Conservation (phyloP, 2,888 invertebrate species). For the Lithosia quadra region DNA sequence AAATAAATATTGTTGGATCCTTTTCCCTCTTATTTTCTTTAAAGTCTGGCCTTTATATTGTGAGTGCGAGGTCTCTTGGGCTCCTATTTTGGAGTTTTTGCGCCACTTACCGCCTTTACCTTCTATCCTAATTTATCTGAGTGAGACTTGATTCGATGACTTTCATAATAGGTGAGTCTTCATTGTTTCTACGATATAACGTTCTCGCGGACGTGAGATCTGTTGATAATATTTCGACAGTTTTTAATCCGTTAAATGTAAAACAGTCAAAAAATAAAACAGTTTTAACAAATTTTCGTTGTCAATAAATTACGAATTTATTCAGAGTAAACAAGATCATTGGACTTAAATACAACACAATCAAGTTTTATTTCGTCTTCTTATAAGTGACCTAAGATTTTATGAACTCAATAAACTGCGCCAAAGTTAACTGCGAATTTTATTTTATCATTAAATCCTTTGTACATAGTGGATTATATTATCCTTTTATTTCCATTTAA, state of each 20-base stretch:
- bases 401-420: conserved; percentile 42
- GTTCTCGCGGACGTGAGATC: not conserved
- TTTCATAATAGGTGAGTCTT: not conserved
- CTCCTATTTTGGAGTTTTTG: not conserved
- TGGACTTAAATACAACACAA: conserved; percentile 19
- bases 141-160: not conserved
- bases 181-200: not conserved
- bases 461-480: conserved; percentile 32
- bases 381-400: conserved; percentile 39
- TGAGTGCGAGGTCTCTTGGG: no score
- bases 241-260: not conserved
- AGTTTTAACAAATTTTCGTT: not conserved
- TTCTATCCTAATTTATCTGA: not conserved
- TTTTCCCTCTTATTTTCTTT: no score
- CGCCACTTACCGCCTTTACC: not conserved
- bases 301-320: not conserved
- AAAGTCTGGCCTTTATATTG: no score
- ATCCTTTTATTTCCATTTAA: conserved; percentile 30
- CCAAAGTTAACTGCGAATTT: conserved; percentile 40
- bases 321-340: conserved; percentile 12
- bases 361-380: conserved; percentile 35
- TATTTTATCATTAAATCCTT: conserved; percentile 39
- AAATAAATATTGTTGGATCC: not conserved
- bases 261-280: not conserved
- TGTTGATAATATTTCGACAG: no score